Evolutionary conservation across 2,888 invertebrate species (phyloP).

Genomic region (Ptilodon capucinus): DNA sequence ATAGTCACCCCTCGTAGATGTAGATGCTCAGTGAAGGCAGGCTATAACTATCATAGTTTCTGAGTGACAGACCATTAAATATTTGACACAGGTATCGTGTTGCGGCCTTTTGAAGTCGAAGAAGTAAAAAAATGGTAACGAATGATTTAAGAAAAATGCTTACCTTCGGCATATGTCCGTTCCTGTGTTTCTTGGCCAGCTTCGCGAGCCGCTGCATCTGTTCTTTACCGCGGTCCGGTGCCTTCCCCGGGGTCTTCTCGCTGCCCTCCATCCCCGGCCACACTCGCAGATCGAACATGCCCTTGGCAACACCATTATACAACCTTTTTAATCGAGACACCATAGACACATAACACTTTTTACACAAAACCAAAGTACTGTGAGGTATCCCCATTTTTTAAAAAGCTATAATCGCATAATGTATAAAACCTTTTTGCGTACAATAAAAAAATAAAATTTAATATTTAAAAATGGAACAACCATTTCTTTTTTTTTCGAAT

Average conservation of each 20-base stretch:
- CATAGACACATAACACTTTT: slow-evolving; percentile 41
- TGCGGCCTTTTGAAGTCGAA: too few species aligned
- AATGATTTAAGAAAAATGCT: too few species aligned
- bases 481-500: background rate
- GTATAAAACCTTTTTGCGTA: background rate
- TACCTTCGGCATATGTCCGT: slow-evolving; percentile 95
- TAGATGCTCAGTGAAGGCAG: too few species aligned
- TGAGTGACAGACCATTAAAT: too few species aligned
- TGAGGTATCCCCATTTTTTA: slow-evolving; percentile 50
- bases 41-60: too few species aligned
- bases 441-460: background rate
- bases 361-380: slow-evolving; percentile 44
- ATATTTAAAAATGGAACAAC: background rate
- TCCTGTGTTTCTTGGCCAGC: slow-evolving; percentile 95
- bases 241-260: slow-evolving; percentile 92
- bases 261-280: slow-evolving; percentile 95
- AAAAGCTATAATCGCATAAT: background rate
- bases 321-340: slow-evolving; percentile 41
- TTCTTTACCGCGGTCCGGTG: slow-evolving; percentile 89
- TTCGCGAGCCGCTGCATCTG: slow-evolving; percentile 95
- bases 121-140: too few species aligned
- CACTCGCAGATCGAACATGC: slow-evolving; percentile 94
- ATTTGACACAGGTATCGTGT: background rate
- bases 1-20: too few species aligned
- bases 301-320: slow-evolving; percentile 64